These are phyloP conservation scores for Leptosomus discolor DNA, from an alignment of 2,113 vertebrate species.

Conservation along the genomic window DNA sequence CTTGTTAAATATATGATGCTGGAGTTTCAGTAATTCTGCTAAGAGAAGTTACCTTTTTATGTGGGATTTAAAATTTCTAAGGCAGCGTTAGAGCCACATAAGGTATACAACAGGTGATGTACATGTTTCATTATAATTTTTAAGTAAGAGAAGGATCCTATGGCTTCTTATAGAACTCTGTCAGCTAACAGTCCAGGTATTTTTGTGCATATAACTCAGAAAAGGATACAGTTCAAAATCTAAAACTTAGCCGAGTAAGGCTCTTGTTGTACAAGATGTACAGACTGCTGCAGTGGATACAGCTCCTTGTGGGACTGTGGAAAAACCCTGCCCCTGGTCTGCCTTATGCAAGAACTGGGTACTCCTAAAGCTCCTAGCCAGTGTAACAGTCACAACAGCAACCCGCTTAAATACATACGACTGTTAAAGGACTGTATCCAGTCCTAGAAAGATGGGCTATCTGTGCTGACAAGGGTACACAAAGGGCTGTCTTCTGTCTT, in stretches of 20 bases:
- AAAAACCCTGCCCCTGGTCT: neutral
- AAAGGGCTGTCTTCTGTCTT: neutral
- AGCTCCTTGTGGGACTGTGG: neutral
- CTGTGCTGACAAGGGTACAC: neutral
- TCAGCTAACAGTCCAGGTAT: neutral
- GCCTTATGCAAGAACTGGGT: neutral
- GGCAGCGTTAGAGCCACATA: neutral
- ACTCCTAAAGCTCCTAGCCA: neutral
- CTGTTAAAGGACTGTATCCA: neutral
- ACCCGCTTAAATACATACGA: fast-evolving
- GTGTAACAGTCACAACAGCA: neutral
- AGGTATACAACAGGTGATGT: neutral
- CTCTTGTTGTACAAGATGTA: too few species aligned
- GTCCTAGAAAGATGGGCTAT: neutral
- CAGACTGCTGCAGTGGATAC: neutral
- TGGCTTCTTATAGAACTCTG: neutral
- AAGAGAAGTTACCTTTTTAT: neutral
- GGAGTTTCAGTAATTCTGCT: neutral
- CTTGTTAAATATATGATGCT: neutral
- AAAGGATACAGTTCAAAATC: neutral
- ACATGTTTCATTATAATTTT: neutral
- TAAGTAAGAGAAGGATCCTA: neutral
- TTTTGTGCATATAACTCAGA: neutral
- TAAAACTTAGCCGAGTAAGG: neutral
- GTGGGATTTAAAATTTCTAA: neutral